Base-by-base conservation (phyloP, 2,888 invertebrate species). In the Empis livida region DNA sequence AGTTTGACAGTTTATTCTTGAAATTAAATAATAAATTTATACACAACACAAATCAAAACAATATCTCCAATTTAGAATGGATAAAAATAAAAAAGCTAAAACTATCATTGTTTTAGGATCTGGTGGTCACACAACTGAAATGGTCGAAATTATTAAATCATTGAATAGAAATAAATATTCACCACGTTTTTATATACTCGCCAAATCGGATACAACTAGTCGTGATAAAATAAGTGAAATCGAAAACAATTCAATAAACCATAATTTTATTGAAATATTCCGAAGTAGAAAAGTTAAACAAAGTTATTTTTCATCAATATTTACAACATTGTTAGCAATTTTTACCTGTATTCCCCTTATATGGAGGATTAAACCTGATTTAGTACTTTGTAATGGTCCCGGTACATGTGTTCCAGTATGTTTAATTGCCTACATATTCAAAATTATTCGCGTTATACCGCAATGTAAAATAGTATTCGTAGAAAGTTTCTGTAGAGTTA, bases 361-460 rank as follows among this genome's bases (percentile, higher is more conserved):
- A 31, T 73, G 78, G 56, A 73, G 69, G 43, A 75, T 80, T 56
- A 76, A 75, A 53, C 95, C 96, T 1, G 80, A 91, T 65, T 63
- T 94, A 56, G 76, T 93, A 57, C 70, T 93, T 43, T 92, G 89
- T 68, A 95, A 97, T 72, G 97, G 99, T 0, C 97, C 97, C 40
- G 96, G 96, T 9, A 96, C 94, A 8, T 96, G 97, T 67, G 77
- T 99, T 50, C 97, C 97, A 5, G 73, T 95, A 47, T 93, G 93
- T 71, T 56, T 84, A 46, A 75, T 84, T 46, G 84, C 82, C 14
- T 86, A 87, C 62, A 42, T 92, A 1, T 71, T 84, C 54, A 83
- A 83, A 65, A 74, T 82, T 51, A 64, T 82, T 0, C 81, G 78
- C 55, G 59, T 89, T n/a, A 52, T 66, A 35, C 65, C 73, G 30